A percentile compares a stretch with the other conserved stretches of the same genome.
Evolutionary conservation across 2,888 invertebrate species (phyloP).

Genomic region (Geophilus truncorum): DNA sequence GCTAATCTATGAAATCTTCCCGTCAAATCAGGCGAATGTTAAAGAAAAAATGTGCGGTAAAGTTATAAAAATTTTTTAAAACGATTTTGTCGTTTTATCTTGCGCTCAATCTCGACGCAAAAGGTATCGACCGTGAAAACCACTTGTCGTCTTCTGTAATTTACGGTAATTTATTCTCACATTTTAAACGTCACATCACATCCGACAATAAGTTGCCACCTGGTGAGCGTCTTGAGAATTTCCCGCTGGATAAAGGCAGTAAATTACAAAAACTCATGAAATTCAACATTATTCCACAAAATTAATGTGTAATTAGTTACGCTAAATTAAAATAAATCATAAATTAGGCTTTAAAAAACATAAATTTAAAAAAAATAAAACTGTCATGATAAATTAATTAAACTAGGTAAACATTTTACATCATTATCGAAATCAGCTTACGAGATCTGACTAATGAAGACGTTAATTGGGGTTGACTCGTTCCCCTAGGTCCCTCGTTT

Average conservation of each 20-base stretch:
- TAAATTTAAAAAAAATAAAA: background rate
- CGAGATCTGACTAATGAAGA: background rate
- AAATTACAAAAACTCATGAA: no score
- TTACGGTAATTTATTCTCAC: background rate
- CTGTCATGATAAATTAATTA: background rate
- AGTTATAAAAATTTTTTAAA: no score
- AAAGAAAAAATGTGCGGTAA: background rate
- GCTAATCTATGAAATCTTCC: background rate
- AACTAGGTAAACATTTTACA: background rate
- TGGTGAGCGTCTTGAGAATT: background rate
- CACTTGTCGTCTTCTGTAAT: background rate
- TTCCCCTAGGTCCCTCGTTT: background rate
- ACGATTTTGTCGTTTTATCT: background rate
- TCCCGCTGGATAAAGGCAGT: background rate
- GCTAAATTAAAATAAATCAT: no score
- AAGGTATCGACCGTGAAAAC: background rate
- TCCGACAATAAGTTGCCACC: background rate
- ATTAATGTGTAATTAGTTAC: no score
- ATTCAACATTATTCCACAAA: no score
- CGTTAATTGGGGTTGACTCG: conserved; percentile 2
- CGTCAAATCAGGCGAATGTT: background rate
- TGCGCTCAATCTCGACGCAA: background rate
- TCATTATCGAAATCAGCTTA: background rate
- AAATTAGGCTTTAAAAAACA: no score
- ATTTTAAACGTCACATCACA: background rate